A percentile compares a stretch with the other conserved stretches of the same genome.
Evolutionary conservation across 2,888 invertebrate genomes (phyloP).

Genomic region (Nemotelus nigrinus): DNA sequence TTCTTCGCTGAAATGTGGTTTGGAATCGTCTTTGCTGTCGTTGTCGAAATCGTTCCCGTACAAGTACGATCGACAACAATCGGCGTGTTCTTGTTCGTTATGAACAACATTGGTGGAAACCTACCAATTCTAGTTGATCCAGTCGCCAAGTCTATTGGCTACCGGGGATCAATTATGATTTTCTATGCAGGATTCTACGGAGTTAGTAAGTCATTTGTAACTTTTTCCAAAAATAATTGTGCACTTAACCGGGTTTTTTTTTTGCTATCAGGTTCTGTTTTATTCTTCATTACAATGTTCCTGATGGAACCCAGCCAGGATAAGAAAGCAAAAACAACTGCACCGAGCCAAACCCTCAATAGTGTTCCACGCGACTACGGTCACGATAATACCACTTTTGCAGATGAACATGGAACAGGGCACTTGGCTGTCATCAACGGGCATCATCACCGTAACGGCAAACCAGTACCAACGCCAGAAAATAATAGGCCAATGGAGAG

Average conservation of each 20-base stretch:
- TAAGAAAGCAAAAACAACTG: slow-evolving; percentile 51
- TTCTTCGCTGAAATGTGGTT: slow-evolving; percentile 97
- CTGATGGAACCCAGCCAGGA: slow-evolving; percentile 74
- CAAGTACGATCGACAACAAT: slow-evolving; percentile 85
- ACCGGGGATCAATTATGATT: slow-evolving; percentile 84
- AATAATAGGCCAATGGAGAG: slow-evolving; percentile 57
- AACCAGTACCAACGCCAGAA: slow-evolving; percentile 44
- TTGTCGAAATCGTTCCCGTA: slow-evolving; percentile 88
- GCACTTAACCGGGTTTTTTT: background rate
- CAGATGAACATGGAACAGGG: slow-evolving; percentile 56
- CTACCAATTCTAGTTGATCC: slow-evolving; percentile 89
- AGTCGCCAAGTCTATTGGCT: slow-evolving; percentile 82
- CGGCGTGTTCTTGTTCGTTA: slow-evolving; percentile 88
- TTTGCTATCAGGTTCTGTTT: slow-evolving; percentile 74
- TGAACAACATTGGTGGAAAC: slow-evolving; percentile 93
- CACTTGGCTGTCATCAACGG: slow-evolving; percentile 47
- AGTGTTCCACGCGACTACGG: slow-evolving; percentile 53
- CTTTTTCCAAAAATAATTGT: background rate
- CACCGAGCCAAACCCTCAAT: slow-evolving; percentile 4
- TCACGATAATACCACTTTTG: slow-evolving; percentile 63
- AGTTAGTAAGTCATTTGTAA: slow-evolving; percentile 76
- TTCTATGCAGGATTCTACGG: slow-evolving; percentile 90
- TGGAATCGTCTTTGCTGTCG: slow-evolving; percentile 88
- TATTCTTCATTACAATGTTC: slow-evolving; percentile 84
- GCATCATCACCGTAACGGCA: slow-evolving; percentile 42